Percentiles rank a stretch among this genome's conserved stretches.
phyloP scores from a whole-genome alignment of 2,888 invertebrate genomes.

The Gnatocerus cornutus region DNA sequence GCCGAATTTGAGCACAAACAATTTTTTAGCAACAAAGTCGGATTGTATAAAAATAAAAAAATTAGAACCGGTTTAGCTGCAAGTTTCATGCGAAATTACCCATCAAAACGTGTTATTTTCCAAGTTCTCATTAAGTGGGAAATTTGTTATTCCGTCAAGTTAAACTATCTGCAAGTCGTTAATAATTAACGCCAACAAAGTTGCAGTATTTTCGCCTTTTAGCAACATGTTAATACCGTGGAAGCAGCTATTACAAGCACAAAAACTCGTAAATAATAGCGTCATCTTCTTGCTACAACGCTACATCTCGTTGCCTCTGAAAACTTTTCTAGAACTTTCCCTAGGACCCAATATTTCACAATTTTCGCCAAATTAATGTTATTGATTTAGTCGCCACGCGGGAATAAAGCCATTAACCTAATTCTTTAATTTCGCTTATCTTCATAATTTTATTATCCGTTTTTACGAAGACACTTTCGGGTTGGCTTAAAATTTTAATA shows the following conservation, averaged over 20 bases:
- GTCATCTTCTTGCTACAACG: not conserved
- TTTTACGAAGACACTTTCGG: not conserved
- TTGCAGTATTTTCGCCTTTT: slow-evolving; percentile 6
- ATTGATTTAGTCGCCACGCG: slow-evolving; percentile 26
- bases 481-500: slow-evolving; percentile 19
- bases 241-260: slow-evolving; percentile 8
- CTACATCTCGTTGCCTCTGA: not conserved
- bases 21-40: too few relatives aligned
- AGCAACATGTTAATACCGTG: not conserved
- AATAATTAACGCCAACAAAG: slow-evolving; percentile 5
- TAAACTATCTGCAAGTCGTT: slow-evolving; percentile 12
- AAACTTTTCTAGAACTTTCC: not conserved
- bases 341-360: slow-evolving; percentile 16
- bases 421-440: slow-evolving; percentile 21
- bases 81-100: not conserved
- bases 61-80: not conserved
- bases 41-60: slow-evolving; percentile 21
- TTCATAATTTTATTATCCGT: slow-evolving; percentile 19
- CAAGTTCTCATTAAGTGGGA: slow-evolving; percentile 17
- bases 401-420: slow-evolving; percentile 33
- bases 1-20: too few relatives aligned
- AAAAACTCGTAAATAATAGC: slow-evolving; percentile 6
- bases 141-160: slow-evolving; percentile 6
- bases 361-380: slow-evolving; percentile 15
- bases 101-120: not conserved